Base-by-base conservation (phyloP, 2,113 vertebrate genomes). In the Lepus americanus region DNA sequence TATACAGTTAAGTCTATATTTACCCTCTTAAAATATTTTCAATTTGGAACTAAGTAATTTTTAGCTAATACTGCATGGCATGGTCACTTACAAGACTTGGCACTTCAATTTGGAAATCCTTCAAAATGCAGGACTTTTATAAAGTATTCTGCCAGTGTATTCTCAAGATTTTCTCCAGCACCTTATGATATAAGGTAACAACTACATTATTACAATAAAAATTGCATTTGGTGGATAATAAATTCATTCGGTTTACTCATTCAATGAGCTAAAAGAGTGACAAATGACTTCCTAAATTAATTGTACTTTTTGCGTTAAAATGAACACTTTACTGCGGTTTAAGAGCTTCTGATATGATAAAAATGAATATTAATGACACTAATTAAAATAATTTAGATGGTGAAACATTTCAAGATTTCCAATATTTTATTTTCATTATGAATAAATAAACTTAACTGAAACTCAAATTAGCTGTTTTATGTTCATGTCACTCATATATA, bases 221-320 rank as follows among this genome's bases (percentile, higher is more conserved):
- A 77, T 27, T 70, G 25, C 22, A 84, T 69, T 69, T 64, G 29
- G 4, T 55, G 22, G 44, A 61, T 39, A 53, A 70, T 44, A 84
- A 84, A 80, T 95, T 80, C 13, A 74, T 83, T 73, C 9, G 82
- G 66, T 74, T 82, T 66, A 70, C 29, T 90, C 14, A 70, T 73
- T 87, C 9, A 33, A 12, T 27, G 20, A 36, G 0, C 39, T 12
- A 11, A 87, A 53, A 63, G 13, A 55, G 12, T 70, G 39, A 91
- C n/a, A 91, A 92, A 72, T 55, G 89, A 64, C 25, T 87, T 89
- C 29, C 74, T 92, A 92, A 80, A 95, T 74, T 86, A 78, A 73
- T 94, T n/a, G 10, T 76, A 80, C 20, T 83, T 89, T 53, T 17
- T 92, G 74, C 87, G 25, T 78, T 91, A 67, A 74, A 87, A 84